A percentile compares a stretch with the other conserved stretches of the same genome.
These are phyloP conservation scores for Conistra vaccinii DNA, from an alignment of 2,888 invertebrate genomes.

Conservation along the genomic window DNA sequence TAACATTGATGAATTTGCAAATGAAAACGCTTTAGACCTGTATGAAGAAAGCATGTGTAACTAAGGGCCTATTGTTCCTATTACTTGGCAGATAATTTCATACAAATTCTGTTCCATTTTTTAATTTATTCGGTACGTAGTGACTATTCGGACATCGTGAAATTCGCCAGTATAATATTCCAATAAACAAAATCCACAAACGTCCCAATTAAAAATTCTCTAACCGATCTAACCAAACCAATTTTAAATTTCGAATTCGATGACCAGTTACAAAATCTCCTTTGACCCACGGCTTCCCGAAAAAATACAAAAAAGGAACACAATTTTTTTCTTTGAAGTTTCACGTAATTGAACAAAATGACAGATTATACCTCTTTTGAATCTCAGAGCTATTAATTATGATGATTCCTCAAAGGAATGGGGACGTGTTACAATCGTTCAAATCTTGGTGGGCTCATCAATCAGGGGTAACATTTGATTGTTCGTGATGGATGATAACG, in stretches of 20 bases:
- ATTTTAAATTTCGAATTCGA: conserved; percentile 30
- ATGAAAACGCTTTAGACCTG: background rate
- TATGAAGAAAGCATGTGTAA: background rate
- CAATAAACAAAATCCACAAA: background rate
- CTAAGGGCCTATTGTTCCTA: too few relatives aligned
- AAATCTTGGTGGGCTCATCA: conserved; percentile 52
- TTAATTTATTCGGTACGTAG: too few relatives aligned
- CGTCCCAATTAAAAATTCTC: conserved; percentile 9
- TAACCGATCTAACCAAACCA: conserved; percentile 12
- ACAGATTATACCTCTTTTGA: conserved; percentile 56
- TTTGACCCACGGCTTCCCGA: conserved; percentile 10
- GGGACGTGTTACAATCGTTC: conserved; percentile 41
- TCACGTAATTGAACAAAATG: conserved; percentile 54
- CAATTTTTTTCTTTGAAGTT: conserved; percentile 24
- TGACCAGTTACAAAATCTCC: conserved; percentile 19
- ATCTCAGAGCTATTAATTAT: conserved; percentile 57
- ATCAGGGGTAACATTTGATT: conserved; percentile 51
- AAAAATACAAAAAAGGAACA: conserved; percentile 5
- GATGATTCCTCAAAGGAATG: conserved; percentile 52
- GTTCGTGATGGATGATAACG: conserved; percentile 49
- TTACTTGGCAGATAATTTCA: too few relatives aligned
- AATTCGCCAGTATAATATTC: too few relatives aligned
- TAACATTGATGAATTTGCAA: background rate
- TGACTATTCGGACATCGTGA: too few relatives aligned
- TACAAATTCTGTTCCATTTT: too few relatives aligned